A percentile compares a stretch with the other conserved stretches of the same genome.
phyloP scores from a whole-genome alignment of 1,140 invertebrate species.

The Tetramorium parvispinum region DNA sequence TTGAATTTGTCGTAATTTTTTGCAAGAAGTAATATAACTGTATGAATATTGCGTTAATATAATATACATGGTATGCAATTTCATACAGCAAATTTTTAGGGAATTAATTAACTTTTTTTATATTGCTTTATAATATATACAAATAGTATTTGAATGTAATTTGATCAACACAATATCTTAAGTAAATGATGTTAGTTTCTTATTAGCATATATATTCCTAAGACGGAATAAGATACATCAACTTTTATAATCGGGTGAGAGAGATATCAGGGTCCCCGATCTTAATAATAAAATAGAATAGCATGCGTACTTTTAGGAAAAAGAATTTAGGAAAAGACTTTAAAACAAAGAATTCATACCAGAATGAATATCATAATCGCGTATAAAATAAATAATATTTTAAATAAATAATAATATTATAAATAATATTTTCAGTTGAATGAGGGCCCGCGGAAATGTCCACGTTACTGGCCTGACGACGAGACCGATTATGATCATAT shows the following conservation, averaged over 20 bases:
- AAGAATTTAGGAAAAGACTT: neutral
- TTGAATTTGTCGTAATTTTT: neutral
- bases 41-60: conserved; percentile 56
- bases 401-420: conserved; percentile 27
- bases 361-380: neutral
- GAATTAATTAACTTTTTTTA: neutral
- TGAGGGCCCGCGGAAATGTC: conserved; percentile 92
- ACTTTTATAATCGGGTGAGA: conserved; percentile 52
- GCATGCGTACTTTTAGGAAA: neutral
- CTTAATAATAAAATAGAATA: neutral
- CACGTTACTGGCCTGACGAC: conserved; percentile 96
- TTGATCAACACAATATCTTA: neutral
- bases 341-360: neutral
- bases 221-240: neutral
- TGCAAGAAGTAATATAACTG: neutral
- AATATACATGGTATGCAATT: conserved; percentile 60
- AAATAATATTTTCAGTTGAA: conserved; percentile 86
- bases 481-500: conserved; percentile 93
- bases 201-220: neutral
- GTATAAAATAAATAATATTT: conserved; percentile 20
- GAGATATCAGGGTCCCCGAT: conserved; percentile 48
- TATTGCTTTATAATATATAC: neutral
- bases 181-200: neutral
- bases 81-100: neutral
- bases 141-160: neutral